Conservation (phyloP, 2,888 invertebrate genomes). For the Timandra comae region DNA sequence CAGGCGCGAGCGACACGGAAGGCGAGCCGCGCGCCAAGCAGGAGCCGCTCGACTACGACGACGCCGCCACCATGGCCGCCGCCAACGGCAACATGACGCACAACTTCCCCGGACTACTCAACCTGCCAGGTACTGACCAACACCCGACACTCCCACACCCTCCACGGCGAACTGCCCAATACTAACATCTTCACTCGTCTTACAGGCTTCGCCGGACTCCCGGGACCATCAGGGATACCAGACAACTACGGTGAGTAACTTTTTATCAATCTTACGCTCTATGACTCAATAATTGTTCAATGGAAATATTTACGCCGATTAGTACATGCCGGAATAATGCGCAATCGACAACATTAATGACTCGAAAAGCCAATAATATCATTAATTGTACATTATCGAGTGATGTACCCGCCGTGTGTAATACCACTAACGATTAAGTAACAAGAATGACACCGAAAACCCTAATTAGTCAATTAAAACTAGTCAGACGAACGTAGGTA, state of each 20-base stretch:
- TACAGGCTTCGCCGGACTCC: slow-evolving; percentile 83
- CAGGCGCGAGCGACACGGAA: slow-evolving; percentile 84
- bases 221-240: slow-evolving; percentile 91
- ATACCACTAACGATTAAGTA: slow-evolving; percentile 63
- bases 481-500: slow-evolving; percentile 30
- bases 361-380: slow-evolving; percentile 38
- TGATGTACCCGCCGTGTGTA: slow-evolving; percentile 50
- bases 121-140: slow-evolving; percentile 83
- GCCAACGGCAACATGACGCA: slow-evolving; percentile 81
- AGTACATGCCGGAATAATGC: slow-evolving; percentile 36
- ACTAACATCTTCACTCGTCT: slow-evolving; percentile 26
- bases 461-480: slow-evolving; percentile 38
- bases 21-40: slow-evolving; percentile 81
- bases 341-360: slow-evolving; percentile 39
- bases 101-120: slow-evolving; percentile 87
- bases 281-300: slow-evolving; percentile 48
- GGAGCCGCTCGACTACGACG: slow-evolving; percentile 84
- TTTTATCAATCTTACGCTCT: slow-evolving; percentile 28
- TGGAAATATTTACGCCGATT: slow-evolving; percentile 32
- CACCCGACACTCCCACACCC: not conserved
- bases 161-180: not conserved
- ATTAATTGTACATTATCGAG: slow-evolving; percentile 65
- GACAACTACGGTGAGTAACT: slow-evolving; percentile 87
- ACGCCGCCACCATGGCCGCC: slow-evolving; percentile 80
- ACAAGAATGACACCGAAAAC: slow-evolving; percentile 49